Conservation (phyloP, 2,888 invertebrate species). For the Ophion ellenae region DNA sequence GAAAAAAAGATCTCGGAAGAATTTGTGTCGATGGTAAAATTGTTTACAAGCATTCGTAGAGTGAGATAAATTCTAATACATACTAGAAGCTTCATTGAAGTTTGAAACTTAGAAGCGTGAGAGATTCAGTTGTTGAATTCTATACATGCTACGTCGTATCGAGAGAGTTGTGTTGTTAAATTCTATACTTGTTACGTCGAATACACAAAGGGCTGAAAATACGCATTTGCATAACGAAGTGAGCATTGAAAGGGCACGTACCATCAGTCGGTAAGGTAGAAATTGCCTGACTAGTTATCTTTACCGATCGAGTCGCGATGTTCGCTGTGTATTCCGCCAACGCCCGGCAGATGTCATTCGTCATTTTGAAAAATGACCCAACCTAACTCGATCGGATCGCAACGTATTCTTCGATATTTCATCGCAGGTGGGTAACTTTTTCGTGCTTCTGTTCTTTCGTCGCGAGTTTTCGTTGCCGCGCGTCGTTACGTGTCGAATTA, state of each 20-base stretch:
- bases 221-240: neutral
- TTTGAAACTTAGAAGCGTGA: neutral
- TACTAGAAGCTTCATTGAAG: neutral
- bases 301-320: neutral
- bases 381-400: neutral
- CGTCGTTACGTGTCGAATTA: slow-evolving; percentile 47
- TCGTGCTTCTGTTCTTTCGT: neutral
- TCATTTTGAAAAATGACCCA: neutral
- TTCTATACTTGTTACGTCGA: neutral
- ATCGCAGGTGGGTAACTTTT: neutral
- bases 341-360: neutral
- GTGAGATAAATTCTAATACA: neutral
- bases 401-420: neutral
- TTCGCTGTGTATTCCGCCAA: neutral
- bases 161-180: neutral
- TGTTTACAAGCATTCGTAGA: neutral
- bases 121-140: neutral
- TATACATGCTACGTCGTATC: neutral
- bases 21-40: neutral
- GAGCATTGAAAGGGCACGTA: neutral
- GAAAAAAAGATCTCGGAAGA: neutral
- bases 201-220: neutral
- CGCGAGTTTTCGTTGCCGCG: neutral
- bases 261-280: neutral
- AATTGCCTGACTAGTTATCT: neutral